These are phyloP conservation scores for Erebia ligea DNA, from an alignment of 2,888 invertebrate species.

Conservation along the genomic window DNA sequence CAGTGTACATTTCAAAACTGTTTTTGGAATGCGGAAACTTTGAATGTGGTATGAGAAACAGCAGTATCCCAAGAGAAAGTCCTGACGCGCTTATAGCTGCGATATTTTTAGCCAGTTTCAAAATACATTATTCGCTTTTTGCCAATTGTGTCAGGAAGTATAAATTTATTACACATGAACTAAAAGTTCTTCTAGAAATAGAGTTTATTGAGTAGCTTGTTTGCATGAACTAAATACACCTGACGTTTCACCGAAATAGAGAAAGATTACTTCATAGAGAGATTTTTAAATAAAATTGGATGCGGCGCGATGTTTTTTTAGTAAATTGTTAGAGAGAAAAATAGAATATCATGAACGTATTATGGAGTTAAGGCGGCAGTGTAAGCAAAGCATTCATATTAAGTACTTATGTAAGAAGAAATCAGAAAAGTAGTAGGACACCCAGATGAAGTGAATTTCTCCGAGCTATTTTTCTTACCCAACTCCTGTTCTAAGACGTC, in stretches of 20 bases:
- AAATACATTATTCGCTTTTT: constrained; percentile 54
- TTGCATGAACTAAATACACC: constrained; percentile 44
- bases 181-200: constrained; percentile 49
- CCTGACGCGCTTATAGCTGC: constrained; percentile 48
- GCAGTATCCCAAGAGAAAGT: constrained; percentile 45
- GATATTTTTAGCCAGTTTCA: constrained; percentile 55
- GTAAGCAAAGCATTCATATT: constrained; percentile 23
- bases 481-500: constrained; percentile 71
- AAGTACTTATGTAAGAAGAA: constrained; percentile 3
- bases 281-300: constrained; percentile 23
- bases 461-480: constrained; percentile 59
- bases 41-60: constrained; percentile 33
- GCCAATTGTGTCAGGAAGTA: constrained; percentile 58
- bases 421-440: constrained; percentile 16
- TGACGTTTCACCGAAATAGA: constrained; percentile 41
- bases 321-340: constrained; percentile 4
- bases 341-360: not conserved
- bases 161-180: constrained; percentile 50
- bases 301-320: constrained; percentile 15
- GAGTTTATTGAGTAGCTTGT: constrained; percentile 48
- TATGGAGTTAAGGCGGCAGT: constrained; percentile 27
- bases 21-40: constrained; percentile 47
- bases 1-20: not conserved
- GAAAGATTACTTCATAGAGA: constrained; percentile 24
- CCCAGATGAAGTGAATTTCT: constrained; percentile 10